phyloP scores from a whole-genome alignment of 2,888 invertebrate genomes.

The Ecliptopera silaceata region DNA sequence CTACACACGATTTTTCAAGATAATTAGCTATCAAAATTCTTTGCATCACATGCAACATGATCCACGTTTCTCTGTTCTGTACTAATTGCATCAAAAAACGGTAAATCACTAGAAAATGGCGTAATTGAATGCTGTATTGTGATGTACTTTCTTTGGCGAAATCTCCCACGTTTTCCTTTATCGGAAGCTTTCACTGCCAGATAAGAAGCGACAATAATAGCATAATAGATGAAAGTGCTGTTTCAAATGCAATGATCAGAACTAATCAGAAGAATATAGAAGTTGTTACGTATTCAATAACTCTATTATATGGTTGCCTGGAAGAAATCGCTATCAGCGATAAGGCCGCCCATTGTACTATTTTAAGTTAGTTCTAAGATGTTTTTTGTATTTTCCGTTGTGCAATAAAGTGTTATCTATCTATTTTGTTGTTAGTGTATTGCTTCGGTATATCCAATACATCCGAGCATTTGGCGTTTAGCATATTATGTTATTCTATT shows the following conservation, averaged over 20 bases:
- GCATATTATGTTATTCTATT: too few relatives aligned
- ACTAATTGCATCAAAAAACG: constrained; percentile 57
- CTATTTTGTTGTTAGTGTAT: too few relatives aligned
- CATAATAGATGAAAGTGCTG: constrained; percentile 61
- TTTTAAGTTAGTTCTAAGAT: too few relatives aligned
- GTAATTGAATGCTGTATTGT: constrained; percentile 53
- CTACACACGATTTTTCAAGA: not conserved
- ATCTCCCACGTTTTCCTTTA: constrained; percentile 78
- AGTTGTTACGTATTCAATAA: not conserved
- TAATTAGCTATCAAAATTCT: constrained; percentile 5
- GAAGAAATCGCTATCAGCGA: too few relatives aligned
- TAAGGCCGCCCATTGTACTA: too few relatives aligned
- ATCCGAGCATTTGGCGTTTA: too few relatives aligned
- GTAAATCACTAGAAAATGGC: constrained; percentile 62
- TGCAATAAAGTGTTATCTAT: too few relatives aligned
- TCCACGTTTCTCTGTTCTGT: constrained; percentile 31
- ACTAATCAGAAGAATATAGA: constrained; percentile 31
- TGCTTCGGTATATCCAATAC: too few relatives aligned
- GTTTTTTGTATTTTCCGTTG: too few relatives aligned
- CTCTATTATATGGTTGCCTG: too few relatives aligned
- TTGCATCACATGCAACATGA: constrained; percentile 13
- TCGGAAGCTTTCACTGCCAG: constrained; percentile 70
- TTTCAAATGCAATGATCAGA: constrained; percentile 29
- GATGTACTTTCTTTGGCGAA: constrained; percentile 64
- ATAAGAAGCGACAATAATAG: constrained; percentile 68